Evolutionary conservation across 1,140 invertebrate species (phyloP).

Genomic region (Caenorhabditis briggsae): DNA sequence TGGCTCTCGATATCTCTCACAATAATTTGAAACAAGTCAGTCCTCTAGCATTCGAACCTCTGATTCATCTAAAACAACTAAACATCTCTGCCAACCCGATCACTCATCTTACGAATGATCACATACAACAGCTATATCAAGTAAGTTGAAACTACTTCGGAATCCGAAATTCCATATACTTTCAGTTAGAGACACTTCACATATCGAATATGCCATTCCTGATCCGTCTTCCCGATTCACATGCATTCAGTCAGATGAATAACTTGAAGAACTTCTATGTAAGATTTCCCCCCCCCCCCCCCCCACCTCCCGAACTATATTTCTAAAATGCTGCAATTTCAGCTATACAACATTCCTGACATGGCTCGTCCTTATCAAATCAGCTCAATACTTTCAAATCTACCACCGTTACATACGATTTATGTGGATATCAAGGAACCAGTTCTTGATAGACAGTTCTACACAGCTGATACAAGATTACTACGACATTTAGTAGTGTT

Average conservation of each 20-base stretch:
- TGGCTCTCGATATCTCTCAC: constrained; percentile 31
- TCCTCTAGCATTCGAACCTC: constrained; percentile 13
- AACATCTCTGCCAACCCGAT: constrained; percentile 48
- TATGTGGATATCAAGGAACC: constrained; percentile 49
- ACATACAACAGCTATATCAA: constrained; percentile 22
- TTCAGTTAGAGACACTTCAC: constrained; percentile 46
- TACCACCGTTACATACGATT: constrained; percentile 52
- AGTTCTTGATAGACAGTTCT: constrained; percentile 42
- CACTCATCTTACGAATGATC: constrained; percentile 20
- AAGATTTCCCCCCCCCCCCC: neutral
- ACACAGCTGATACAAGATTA: constrained; percentile 51
- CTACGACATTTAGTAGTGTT: constrained; percentile 29
- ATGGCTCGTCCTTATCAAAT: constrained; percentile 45
- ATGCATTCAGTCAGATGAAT: constrained; percentile 35
- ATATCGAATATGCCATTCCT: constrained; percentile 49
- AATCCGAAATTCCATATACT: too few species aligned
- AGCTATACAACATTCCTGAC: constrained; percentile 44
- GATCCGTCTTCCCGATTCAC: constrained; percentile 15
- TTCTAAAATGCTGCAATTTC: neutral
- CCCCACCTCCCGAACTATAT: neutral
- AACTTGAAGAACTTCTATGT: constrained; percentile 53
- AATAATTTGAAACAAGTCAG: constrained; percentile 39
- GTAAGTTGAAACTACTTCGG: neutral
- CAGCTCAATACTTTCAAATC: constrained; percentile 1
- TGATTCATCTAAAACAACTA: constrained; percentile 43